These are phyloP conservation scores for Dromiciops gliroides DNA, from an alignment of 2,113 vertebrate species.

Conservation along the genomic window DNA sequence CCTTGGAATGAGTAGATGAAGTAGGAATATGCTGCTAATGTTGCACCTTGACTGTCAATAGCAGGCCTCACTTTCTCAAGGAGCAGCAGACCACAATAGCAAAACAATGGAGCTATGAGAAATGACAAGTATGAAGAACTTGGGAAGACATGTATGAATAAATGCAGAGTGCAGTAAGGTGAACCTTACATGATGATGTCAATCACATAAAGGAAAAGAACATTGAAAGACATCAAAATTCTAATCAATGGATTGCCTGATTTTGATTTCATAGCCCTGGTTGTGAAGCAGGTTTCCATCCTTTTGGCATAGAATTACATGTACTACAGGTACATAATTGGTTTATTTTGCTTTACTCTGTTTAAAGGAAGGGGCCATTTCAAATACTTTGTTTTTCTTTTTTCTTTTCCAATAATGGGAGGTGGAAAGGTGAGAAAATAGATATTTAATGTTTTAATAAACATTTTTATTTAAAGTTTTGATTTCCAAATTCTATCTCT, in stretches of 20 bases:
- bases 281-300: background rate
- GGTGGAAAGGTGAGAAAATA: background rate
- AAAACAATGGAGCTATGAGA: background rate
- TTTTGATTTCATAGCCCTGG: background rate
- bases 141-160: background rate
- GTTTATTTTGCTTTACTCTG: background rate
- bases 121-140: background rate
- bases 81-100: background rate
- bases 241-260: background rate
- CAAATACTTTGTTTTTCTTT: background rate
- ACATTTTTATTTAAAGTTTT: no score
- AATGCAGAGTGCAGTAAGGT: background rate
- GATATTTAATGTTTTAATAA: no score
- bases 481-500: no score
- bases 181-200: background rate
- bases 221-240: background rate
- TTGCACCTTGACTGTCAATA: background rate
- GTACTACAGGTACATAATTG: background rate
- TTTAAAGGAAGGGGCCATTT: background rate
- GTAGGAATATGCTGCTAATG: background rate
- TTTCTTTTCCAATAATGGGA: background rate
- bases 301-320: background rate
- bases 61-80: background rate
- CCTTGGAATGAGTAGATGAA: background rate
- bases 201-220: background rate